Evolutionary conservation across 2,888 invertebrate species (phyloP).

Genomic region (Drosophila eohydei): DNA sequence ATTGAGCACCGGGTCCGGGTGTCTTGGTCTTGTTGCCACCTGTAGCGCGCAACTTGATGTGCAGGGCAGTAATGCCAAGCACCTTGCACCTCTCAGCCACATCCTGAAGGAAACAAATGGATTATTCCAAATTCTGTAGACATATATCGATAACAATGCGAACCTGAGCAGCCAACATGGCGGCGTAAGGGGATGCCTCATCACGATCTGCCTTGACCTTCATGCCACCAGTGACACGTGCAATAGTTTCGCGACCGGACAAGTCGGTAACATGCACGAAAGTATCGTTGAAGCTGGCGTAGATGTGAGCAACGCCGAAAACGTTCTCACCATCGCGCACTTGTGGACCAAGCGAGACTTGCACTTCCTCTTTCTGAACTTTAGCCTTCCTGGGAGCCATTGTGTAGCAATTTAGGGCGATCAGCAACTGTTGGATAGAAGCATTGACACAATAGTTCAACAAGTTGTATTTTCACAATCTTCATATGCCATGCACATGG

Average conservation of each 20-base stretch:
- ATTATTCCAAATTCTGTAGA: background rate
- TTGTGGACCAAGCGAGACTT: conserved; percentile 97
- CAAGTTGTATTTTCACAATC: conserved; percentile 26
- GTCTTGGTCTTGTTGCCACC: conserved; percentile 99
- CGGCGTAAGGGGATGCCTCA: conserved; percentile 99
- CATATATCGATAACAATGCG: conserved; percentile 26
- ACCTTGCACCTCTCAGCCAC: conserved; percentile 99
- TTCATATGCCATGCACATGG: conserved; percentile 45
- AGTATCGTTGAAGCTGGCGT: conserved; percentile 99
- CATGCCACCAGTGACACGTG: conserved; percentile 98
- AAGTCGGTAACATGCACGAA: conserved; percentile 99
- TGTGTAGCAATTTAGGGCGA: conserved; percentile 59
- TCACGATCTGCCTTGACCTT: conserved; percentile 99
- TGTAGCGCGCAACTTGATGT: conserved; percentile 99
- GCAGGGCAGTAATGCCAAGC: conserved; percentile 98
- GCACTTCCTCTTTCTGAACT: conserved; percentile 97
- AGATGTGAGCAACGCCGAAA: conserved; percentile 99
- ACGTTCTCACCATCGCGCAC: conserved; percentile 98
- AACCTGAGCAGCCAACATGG: conserved; percentile 99
- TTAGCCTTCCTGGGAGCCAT: conserved; percentile 99
- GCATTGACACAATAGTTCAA: conserved; percentile 35
- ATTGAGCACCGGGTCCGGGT: conserved; percentile 99
- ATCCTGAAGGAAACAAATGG: conserved; percentile 87
- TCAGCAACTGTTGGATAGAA: conserved; percentile 48
- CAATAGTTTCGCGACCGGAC: conserved; percentile 97